Conservation (phyloP, 1,140 invertebrate genomes). For the Carposina sasakii region DNA sequence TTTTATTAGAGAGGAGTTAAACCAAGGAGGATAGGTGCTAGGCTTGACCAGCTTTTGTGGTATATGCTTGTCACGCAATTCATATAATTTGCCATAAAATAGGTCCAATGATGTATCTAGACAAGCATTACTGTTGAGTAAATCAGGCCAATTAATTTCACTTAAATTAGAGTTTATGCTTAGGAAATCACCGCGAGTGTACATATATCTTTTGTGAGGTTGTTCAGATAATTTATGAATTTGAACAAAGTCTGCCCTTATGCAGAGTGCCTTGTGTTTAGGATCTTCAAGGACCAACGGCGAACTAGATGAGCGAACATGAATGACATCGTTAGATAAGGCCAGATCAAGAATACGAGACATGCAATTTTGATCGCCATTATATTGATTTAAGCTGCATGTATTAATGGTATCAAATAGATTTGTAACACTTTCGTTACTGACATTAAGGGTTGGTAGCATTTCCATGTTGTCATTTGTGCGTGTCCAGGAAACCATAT, state of each 20-base stretch:
- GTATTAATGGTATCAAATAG: not conserved
- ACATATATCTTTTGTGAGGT: not conserved
- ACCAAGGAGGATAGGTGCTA: not conserved
- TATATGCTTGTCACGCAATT: not conserved
- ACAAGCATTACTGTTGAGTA: not conserved
- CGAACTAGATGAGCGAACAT: not conserved
- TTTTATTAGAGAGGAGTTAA: not conserved
- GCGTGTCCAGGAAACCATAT: too few species aligned
- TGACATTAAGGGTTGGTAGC: not conserved
- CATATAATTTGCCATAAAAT: not conserved
- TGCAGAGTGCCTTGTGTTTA: not conserved
- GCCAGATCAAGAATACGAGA: not conserved
- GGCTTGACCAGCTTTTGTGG: not conserved
- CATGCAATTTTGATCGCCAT: not conserved
- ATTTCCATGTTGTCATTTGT: not conserved
- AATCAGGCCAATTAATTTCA: not conserved
- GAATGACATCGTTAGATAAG: not conserved
- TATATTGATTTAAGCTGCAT: not conserved
- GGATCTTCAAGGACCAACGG: not conserved
- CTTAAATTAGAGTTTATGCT: not conserved
- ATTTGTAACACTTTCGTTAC: not conserved
- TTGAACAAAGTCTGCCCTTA: not conserved
- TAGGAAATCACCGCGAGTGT: not conserved
- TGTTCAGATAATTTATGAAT: not conserved
- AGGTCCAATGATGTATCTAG: not conserved